A percentile compares a stretch with the other conserved stretches of the same genome.
These are phyloP conservation scores for Hartigia nigra DNA, from an alignment of 2,888 invertebrate species.

Conservation along the genomic window DNA sequence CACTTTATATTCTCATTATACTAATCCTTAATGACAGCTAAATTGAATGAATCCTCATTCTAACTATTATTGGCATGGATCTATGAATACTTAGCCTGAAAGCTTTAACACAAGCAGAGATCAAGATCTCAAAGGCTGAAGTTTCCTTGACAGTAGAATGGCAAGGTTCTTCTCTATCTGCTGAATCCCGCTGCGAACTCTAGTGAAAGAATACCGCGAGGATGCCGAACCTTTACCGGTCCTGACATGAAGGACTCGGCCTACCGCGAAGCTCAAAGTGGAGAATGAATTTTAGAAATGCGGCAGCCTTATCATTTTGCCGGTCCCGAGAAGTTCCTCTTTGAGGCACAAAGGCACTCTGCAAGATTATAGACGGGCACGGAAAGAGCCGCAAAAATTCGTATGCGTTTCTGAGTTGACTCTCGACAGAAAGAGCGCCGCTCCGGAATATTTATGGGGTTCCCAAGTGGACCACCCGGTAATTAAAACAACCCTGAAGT, in stretches of 20 bases:
- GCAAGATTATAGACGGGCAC: slow-evolving; percentile 17
- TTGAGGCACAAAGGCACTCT: slow-evolving; percentile 1
- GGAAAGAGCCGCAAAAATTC: slow-evolving; percentile 26
- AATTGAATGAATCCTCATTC: not conserved
- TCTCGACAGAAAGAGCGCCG: slow-evolving; percentile 50
- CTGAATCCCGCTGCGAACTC: not conserved
- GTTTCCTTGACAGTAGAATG: not conserved
- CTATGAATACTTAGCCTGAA: not conserved
- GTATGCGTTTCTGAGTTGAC: slow-evolving; percentile 35
- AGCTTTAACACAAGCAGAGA: not conserved
- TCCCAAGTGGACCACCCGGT: slow-evolving; percentile 61
- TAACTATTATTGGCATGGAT: not conserved
- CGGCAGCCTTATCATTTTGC: slow-evolving; percentile 24
- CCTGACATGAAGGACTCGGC: not conserved
- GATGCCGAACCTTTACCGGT: not conserved
- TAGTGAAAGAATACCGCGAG: not conserved
- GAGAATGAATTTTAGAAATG: slow-evolving; percentile 40
- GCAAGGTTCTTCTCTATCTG: not conserved
- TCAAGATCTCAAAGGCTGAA: not conserved
- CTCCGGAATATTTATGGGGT: slow-evolving; percentile 58
- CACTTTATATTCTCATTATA: not conserved
- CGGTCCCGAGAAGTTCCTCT: slow-evolving; percentile 1
- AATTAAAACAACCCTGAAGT: slow-evolving; percentile 61
- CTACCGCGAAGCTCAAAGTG: slow-evolving; percentile 9
- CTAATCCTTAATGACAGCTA: not conserved